Evolutionary conservation across 1,140 invertebrate genomes (phyloP).

Genomic region (Pissodes strobi): DNA sequence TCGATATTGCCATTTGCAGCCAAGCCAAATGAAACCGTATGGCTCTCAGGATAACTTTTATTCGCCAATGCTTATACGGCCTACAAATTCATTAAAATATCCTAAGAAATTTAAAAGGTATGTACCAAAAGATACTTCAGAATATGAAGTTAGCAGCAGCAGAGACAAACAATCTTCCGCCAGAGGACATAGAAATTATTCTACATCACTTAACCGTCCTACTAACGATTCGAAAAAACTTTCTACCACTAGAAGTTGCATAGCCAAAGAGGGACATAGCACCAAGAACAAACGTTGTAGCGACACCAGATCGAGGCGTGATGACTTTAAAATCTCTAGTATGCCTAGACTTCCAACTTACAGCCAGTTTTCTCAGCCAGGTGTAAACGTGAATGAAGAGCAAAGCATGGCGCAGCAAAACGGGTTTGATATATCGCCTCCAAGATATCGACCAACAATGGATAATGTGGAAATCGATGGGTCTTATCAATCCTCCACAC

Average conservation of each 20-base stretch:
- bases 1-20: constrained; percentile 21
- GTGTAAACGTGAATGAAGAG: no score
- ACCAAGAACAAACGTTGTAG: no score
- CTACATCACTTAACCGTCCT: background rate
- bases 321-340: no score
- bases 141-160: background rate
- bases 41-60: constrained; percentile 31
- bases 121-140: background rate
- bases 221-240: background rate
- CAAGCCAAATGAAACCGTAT: constrained; percentile 30
- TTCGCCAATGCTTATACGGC: constrained; percentile 15
- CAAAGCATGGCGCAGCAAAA: background rate
- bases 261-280: background rate
- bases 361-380: no score
- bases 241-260: background rate
- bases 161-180: no score
- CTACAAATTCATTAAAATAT: constrained; percentile 16
- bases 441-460: background rate
- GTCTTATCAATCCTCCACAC: background rate
- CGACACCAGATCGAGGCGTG: no score
- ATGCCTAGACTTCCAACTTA: no score
- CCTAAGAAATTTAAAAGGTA: constrained; percentile 16
- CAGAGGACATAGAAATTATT: background rate
- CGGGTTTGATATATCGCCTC: constrained; percentile 6
- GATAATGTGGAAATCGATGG: background rate